A percentile compares a stretch with the other conserved stretches of the same genome.
phyloP scores from a whole-genome alignment of 2,113 vertebrate genomes.

The Charadrius vociferus region DNA sequence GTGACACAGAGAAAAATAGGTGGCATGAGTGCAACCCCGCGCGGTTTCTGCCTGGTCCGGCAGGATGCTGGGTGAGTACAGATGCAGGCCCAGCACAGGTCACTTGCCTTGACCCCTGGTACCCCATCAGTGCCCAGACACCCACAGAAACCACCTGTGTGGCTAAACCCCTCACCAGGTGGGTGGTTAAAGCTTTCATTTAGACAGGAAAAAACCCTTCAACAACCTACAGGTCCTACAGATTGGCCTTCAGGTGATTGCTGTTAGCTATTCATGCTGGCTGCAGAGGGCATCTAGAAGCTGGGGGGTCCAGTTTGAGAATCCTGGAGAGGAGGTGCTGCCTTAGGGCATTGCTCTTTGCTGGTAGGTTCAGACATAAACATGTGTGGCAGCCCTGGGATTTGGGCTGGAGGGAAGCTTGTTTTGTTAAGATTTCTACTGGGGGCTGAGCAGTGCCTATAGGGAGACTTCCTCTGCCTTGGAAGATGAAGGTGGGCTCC shows the following conservation, averaged over 20 bases:
- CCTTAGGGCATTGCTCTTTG: neutral
- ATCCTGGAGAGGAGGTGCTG: neutral
- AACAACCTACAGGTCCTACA: neutral
- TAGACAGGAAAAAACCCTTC: neutral
- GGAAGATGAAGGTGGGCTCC: neutral
- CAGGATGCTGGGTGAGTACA: neutral
- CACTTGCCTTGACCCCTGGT: neutral
- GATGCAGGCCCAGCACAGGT: neutral
- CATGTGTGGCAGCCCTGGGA: neutral
- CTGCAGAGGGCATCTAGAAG: neutral
- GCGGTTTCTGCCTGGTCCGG: neutral
- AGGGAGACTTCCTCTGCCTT: neutral
- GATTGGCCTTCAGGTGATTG: neutral
- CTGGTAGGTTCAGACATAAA: neutral
- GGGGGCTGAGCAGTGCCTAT: neutral
- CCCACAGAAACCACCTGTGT: neutral
- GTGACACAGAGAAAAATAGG: neutral
- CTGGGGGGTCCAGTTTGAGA: accelerated
- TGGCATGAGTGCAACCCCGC: neutral
- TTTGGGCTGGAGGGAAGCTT: neutral
- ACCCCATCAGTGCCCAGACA: neutral
- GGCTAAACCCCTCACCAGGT: neutral
- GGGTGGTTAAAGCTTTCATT: neutral
- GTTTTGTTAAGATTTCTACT: neutral
- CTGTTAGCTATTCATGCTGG: neutral